Conservation (phyloP, 2,797 vertebrate genomes). For the Acipenser transmontanus region DNA sequence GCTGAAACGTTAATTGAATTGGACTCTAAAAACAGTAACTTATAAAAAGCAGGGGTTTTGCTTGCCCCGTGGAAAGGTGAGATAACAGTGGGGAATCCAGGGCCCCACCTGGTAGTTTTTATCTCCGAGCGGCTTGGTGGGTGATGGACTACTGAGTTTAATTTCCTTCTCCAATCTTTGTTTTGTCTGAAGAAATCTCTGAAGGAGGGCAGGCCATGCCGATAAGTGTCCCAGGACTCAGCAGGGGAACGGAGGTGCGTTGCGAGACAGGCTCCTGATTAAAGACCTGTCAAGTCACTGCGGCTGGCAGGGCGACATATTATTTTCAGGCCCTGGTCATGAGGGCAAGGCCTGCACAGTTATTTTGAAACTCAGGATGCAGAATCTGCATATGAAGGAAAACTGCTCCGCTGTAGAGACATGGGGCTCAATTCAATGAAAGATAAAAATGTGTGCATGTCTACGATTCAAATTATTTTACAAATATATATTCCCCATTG, state of each 20-base stretch:
- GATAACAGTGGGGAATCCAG: neutral
- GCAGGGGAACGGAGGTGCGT: conserved; percentile 17
- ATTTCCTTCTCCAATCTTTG: conserved; percentile 16
- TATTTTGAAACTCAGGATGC: neutral
- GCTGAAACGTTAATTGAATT: too few species aligned
- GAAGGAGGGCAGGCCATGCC: neutral
- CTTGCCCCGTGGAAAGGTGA: too few species aligned
- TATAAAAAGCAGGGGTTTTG: too few species aligned
- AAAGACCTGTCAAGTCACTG: neutral
- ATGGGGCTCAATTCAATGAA: too few species aligned
- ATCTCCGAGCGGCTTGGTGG: conserved; percentile 2
- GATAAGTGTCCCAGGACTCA: neutral
- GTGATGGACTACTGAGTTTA: conserved; percentile 9
- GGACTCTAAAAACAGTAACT: too few species aligned
- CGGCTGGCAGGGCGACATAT: neutral
- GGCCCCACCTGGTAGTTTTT: conserved; percentile 1
- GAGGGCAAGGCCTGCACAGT: neutral
- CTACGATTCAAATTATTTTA: too few species aligned
- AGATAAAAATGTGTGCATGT: too few species aligned
- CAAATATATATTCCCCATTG: too few species aligned
- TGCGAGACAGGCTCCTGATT: neutral
- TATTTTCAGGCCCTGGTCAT: neutral
- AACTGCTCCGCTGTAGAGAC: neutral
- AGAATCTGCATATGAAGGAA: neutral
- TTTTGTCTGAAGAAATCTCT: neutral